Conservation (phyloP, 1,140 invertebrate genomes). For the Brevipalpus yothersi region DNA sequence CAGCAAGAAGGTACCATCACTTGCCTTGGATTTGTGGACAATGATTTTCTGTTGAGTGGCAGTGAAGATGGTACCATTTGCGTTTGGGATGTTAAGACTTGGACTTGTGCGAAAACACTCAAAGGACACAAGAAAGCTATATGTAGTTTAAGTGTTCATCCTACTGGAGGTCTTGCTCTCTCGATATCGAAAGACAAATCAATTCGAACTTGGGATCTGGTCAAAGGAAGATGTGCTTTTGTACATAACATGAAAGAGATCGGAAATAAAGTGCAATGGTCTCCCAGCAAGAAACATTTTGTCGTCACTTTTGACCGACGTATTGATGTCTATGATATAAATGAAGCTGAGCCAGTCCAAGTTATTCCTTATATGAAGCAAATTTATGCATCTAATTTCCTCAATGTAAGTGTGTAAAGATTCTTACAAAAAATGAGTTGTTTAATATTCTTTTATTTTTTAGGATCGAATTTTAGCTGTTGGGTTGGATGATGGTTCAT, state of each 20-base stretch:
- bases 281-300: slow-evolving; percentile 6
- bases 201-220: slow-evolving; percentile 71
- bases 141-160: slow-evolving; percentile 35
- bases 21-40: slow-evolving; percentile 42
- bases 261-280: slow-evolving; percentile 11
- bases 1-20: slow-evolving; percentile 57
- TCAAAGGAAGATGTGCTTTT: slow-evolving; percentile 67
- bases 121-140: slow-evolving; percentile 21
- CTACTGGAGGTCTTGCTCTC: slow-evolving; percentile 43
- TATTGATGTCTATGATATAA: slow-evolving; percentile 10
- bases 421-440: background rate
- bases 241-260: slow-evolving; percentile 45
- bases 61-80: slow-evolving; percentile 60
- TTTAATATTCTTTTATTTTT: background rate
- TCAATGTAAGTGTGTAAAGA: slow-evolving; percentile 3
- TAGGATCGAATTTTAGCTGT: background rate
- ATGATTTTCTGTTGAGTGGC: slow-evolving; percentile 48
- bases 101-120: slow-evolving; percentile 30
- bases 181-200: slow-evolving; percentile 58
- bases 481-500: background rate
- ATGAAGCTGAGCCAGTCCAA: slow-evolving; percentile 1
- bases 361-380: slow-evolving; percentile 9
- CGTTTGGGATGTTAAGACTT: slow-evolving; percentile 51
- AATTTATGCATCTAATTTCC: slow-evolving; percentile 7
- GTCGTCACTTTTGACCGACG: slow-evolving; percentile 3